Conservation (phyloP, 1,140 invertebrate genomes). For the Neuroterus valhalla region DNA sequence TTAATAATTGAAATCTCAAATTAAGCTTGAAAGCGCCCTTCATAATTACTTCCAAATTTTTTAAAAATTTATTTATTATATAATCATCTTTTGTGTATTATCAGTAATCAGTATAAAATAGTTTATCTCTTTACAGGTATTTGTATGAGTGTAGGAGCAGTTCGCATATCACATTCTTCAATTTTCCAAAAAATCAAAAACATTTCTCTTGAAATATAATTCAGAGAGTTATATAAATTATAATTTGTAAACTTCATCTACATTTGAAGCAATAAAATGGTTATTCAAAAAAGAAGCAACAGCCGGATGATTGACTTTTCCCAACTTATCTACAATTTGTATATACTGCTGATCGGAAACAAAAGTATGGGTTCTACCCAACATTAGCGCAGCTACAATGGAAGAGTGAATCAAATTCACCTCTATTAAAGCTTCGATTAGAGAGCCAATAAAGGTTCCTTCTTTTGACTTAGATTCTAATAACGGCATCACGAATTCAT, state of each 20-base stretch:
- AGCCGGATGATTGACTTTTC: conserved; percentile 36
- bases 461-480: background rate
- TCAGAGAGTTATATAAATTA: background rate
- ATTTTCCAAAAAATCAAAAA: too few relatives aligned
- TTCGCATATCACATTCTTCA: too few relatives aligned
- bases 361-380: background rate
- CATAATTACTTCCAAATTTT: too few relatives aligned
- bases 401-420: background rate
- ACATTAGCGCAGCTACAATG: background rate
- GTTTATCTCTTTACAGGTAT: too few relatives aligned
- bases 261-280: background rate
- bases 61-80: too few relatives aligned
- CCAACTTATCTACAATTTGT: conserved; percentile 40
- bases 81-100: too few relatives aligned
- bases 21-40: too few relatives aligned
- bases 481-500: background rate
- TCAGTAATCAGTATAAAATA: too few relatives aligned
- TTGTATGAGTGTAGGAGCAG: too few relatives aligned
- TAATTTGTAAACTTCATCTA: background rate
- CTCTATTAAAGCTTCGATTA: background rate
- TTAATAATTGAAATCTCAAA: too few relatives aligned
- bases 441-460: background rate
- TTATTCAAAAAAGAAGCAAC: conserved; percentile 30
- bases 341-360: conserved; percentile 11
- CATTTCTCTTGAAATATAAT: background rate